Evolutionary conservation across 2,797 vertebrate species (phyloP), one percentile per base, ranked within the genome.

Genomic region (Denticeps clupeoides): DNA sequence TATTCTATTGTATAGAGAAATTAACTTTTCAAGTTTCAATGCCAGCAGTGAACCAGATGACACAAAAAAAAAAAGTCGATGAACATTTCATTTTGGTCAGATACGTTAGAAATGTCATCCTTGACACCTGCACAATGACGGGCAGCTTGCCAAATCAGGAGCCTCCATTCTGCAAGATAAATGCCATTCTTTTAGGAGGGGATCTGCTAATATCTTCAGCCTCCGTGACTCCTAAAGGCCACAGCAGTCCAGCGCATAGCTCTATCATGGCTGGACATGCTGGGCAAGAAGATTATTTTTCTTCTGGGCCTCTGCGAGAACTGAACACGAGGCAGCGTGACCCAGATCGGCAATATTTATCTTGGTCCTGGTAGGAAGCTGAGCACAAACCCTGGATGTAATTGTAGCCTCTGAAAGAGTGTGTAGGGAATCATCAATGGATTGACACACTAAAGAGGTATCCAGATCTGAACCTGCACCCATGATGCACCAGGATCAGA

Each of bases 291-390:
- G 62, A 55, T 65, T 65, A 72, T 79, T 80, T 81, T 74, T 78
- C 69, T 70, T 71, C 62, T 61, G 66, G 61, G 67, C 58, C 60
- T 21, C 41, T 60, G 65, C 33, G 54, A 31, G 56, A 73, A 63
- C 47, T 22, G 47, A 60, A 49, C 51, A 45, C 51, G 45, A 73
- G 67, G 59, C 60, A 58, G 71, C 37, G 19, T 47, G 59, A 63
- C 68, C 56, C 65, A 78, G 74, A 78, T 72, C 72, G 65, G 63
- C 61, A 71, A 72, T 74, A 75, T 79, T 75, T 78, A 71, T 81
- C 68, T 75, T 77, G 52, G 58, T 75, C 64, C 74, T 72, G 62
- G 63, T 62, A 63, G 67, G 67, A 56, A 52, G 12, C 18, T 4
- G 59, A 70, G 56, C 65, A 69, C 71, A 75, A 68, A 77, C 63